A percentile compares a stretch with the other conserved stretches of the same genome.
Conservation (phyloP, 92 coral and sea anemone species). For the Blastomussa wellsi region DNA sequence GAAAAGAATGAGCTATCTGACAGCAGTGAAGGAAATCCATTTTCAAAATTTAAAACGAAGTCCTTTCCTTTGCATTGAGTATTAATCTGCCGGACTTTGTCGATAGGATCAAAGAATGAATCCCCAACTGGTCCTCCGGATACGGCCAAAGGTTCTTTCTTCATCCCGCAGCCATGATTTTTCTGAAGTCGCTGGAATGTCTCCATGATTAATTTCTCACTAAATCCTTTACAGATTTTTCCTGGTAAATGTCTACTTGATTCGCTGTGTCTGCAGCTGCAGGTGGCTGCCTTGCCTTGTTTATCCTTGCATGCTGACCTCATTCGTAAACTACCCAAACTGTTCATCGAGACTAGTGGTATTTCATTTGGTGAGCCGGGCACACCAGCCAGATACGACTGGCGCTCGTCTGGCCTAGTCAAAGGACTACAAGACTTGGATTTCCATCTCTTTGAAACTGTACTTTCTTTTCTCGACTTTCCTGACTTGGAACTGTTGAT, state of each 20-base stretch:
- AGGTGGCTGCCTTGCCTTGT: conserved; percentile 14
- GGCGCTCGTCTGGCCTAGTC: conserved; percentile 11
- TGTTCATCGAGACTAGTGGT: conserved; percentile 22
- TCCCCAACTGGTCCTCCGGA: conserved; percentile 58
- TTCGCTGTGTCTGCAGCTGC: conserved; percentile 15
- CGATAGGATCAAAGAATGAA: conserved; percentile 51
- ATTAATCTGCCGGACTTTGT: conserved; percentile 56
- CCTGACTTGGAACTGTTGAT: conserved; percentile 56
- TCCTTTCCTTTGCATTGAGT: conserved; percentile 41
- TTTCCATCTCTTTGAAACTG: background rate
- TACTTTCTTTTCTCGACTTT: conserved; percentile 11
- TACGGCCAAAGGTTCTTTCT: conserved; percentile 58
- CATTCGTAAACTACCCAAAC: conserved; percentile 64
- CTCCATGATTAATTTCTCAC: conserved; percentile 51
- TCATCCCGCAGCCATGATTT: conserved; percentile 38
- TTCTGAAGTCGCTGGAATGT: conserved; percentile 17
- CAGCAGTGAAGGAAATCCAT: conserved; percentile 57
- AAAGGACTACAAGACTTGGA: conserved; percentile 51
- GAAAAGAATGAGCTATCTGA: conserved; percentile 37
- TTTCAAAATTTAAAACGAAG: conserved; percentile 2
- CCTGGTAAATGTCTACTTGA: conserved; percentile 27
- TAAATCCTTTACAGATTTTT: conserved; percentile 64
- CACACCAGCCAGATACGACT: conserved; percentile 1
- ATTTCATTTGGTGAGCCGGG: conserved; percentile 21
- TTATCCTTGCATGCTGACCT: conserved; percentile 38